Evolutionary conservation across 2,113 vertebrate species (phyloP).

Genomic region (Fulica atra): DNA sequence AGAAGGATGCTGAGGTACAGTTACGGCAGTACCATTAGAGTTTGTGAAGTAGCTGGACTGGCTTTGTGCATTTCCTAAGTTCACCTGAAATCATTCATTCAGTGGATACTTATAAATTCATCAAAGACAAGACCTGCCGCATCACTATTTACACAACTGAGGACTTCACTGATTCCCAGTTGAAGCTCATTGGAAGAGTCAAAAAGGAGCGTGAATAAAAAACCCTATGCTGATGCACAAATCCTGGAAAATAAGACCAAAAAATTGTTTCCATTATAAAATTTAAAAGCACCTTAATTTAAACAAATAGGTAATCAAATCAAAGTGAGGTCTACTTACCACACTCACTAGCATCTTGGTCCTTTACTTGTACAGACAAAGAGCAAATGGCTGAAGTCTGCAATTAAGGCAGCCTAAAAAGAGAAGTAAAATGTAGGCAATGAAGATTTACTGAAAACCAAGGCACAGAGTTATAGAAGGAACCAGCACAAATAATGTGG

Average conservation of each 20-base stretch:
- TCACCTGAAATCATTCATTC: conserved; percentile 7
- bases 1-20: neutral
- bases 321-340: neutral
- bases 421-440: neutral
- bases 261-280: neutral
- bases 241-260: neutral
- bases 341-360: neutral
- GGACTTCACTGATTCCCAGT: conserved; percentile 29
- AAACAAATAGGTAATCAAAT: neutral
- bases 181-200: neutral
- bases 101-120: conserved; percentile 8
- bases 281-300: neutral
- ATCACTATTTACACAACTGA: neutral
- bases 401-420: neutral
- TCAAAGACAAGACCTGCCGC: conserved; percentile 30
- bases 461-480: neutral
- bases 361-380: neutral
- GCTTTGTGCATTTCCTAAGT: neutral
- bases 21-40: neutral
- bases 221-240: neutral
- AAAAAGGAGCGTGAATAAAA: neutral
- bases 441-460: neutral
- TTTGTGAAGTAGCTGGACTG: neutral
- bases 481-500: neutral
- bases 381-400: neutral